Percentiles rank a stretch among this genome's conserved stretches.
These are phyloP conservation scores for Epizoanthus rinbou DNA, from an alignment of 92 coral and sea anemone genomes.

Conservation along the genomic window DNA sequence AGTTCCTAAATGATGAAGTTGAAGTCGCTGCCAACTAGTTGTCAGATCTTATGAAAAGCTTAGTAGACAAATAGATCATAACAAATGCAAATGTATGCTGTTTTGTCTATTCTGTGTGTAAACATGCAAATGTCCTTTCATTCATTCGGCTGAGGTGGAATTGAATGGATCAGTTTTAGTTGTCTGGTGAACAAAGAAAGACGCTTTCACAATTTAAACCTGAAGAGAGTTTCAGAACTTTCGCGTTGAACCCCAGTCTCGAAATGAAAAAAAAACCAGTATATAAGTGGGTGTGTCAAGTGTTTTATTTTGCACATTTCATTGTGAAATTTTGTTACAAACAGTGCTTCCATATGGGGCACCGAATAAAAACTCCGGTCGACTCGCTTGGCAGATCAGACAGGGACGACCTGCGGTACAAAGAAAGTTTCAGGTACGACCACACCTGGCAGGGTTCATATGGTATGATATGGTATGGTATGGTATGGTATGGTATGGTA, in stretches of 20 bases:
- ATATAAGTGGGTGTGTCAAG: background rate
- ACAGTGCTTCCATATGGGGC: conserved; percentile 30
- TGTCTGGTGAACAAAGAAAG: conserved; percentile 47
- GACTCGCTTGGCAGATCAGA: conserved; percentile 84
- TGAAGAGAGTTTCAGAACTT: background rate
- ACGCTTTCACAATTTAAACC: background rate
- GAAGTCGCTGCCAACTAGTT: background rate
- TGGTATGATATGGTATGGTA: too few relatives aligned
- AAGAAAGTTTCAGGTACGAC: conserved; percentile 87
- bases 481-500: too few relatives aligned
- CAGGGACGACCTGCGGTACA: conserved; percentile 90
- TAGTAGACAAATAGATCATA: conserved; percentile 47
- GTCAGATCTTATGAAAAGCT: conserved; percentile 48
- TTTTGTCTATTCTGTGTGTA: conserved; percentile 60
- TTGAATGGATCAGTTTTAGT: conserved; percentile 50
- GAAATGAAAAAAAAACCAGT: conserved; percentile 9
- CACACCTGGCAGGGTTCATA: too few relatives aligned
- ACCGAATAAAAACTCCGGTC: conserved; percentile 5
- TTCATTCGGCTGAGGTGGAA: conserved; percentile 56
- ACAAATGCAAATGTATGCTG: conserved; percentile 69
- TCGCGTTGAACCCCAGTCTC: conserved; percentile 8
- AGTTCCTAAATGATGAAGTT: conserved; percentile 15
- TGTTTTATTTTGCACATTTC: conserved; percentile 35
- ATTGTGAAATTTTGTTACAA: conserved; percentile 32
- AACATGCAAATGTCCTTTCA: conserved; percentile 72